Conservation (phyloP, 92 coral and sea anemone genomes). For the Umimayanthus chanpuru region DNA sequence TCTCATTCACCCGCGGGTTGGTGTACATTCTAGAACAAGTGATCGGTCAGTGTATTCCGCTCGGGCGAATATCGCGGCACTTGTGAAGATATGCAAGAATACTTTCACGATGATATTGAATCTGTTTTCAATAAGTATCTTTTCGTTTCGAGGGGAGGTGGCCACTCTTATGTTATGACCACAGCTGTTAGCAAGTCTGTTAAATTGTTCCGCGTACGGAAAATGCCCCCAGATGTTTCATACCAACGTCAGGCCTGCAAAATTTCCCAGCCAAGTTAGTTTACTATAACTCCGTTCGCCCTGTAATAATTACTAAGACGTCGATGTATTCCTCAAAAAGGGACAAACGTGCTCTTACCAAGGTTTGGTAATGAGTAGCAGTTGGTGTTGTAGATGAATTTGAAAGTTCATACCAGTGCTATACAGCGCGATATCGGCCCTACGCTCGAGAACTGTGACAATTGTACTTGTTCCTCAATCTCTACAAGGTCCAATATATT, state of each 20-base stretch:
- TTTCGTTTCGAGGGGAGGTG: constrained; percentile 23
- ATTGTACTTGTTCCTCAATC: constrained; percentile 32
- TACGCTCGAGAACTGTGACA: constrained; percentile 13
- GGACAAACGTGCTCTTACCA: background rate
- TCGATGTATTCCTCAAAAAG: background rate
- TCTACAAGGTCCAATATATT: constrained; percentile 22
- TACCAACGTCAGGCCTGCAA: background rate
- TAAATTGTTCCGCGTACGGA: constrained; percentile 36
- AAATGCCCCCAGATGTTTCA: constrained; percentile 1
- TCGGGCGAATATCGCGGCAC: constrained; percentile 31
- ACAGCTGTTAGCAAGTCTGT: constrained; percentile 33
- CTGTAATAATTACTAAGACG: background rate
- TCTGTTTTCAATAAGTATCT: constrained; percentile 29
- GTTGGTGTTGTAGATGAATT: constrained; percentile 11
- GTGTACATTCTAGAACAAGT: constrained; percentile 10
- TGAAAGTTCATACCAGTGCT: background rate
- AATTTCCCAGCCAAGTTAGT: background rate
- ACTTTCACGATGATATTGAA: constrained; percentile 28
- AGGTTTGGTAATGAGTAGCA: background rate
- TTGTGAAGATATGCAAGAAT: constrained; percentile 26
- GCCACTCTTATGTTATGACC: constrained; percentile 6
- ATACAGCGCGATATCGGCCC: constrained; percentile 42
- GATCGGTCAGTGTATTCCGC: constrained; percentile 17
- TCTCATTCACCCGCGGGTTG: background rate
- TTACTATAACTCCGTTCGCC: background rate